phyloP scores from a whole-genome alignment of 2,888 invertebrate genomes.

The Nycteola revayana region DNA sequence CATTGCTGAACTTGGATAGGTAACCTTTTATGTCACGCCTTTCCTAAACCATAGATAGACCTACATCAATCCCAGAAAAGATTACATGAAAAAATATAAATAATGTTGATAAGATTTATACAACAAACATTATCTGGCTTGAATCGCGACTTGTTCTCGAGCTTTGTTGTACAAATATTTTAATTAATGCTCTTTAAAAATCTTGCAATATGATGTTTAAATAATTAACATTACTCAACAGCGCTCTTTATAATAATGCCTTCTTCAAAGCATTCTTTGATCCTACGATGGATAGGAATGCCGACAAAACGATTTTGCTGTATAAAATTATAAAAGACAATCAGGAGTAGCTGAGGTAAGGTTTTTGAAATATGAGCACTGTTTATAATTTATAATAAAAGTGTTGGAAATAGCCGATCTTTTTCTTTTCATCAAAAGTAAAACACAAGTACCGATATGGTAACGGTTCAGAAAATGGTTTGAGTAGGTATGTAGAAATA shows the following conservation, averaged over 20 bases:
- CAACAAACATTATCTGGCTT: slow-evolving; percentile 30
- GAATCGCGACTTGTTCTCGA: slow-evolving; percentile 15
- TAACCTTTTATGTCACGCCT: no score
- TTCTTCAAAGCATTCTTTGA: slow-evolving; percentile 17
- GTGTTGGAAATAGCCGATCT: slow-evolving; percentile 49
- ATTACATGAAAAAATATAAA: no score
- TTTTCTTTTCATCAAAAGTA: no score
- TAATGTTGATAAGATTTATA: no score
- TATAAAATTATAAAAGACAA: slow-evolving; percentile 33
- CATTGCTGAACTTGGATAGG: neutral
- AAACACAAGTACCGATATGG: no score
- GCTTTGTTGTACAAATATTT: slow-evolving; percentile 51
- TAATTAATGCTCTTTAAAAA: slow-evolving; percentile 56
- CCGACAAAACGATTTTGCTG: slow-evolving; percentile 30
- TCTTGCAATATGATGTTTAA: slow-evolving; percentile 47
- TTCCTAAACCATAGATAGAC: no score
- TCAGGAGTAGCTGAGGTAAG: slow-evolving; percentile 31
- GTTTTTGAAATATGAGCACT: slow-evolving; percentile 48
- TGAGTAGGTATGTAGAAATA: no score
- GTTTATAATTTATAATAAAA: slow-evolving; percentile 62
- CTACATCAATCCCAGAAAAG: no score
- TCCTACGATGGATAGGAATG: slow-evolving; percentile 22
- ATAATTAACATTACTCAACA: slow-evolving; percentile 46
- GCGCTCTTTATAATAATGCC: slow-evolving; percentile 34
- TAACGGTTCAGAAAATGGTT: no score